phyloP scores from a whole-genome alignment of 1,140 invertebrate genomes.

The Bombus waltoni region DNA sequence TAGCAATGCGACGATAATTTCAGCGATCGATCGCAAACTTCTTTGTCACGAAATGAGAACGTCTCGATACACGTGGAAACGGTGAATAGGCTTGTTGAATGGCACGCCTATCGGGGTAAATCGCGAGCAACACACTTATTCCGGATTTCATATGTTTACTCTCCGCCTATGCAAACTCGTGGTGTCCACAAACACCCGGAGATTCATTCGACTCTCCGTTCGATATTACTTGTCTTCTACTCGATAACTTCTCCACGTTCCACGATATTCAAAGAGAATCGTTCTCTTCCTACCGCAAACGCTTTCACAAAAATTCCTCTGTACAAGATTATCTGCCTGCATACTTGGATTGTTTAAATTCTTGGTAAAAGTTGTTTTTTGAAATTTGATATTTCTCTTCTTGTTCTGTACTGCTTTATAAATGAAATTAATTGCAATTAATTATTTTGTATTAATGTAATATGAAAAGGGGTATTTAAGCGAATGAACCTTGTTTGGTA shows the following conservation, averaged over 20 bases:
- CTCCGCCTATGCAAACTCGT: constrained; percentile 14
- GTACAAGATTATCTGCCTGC: neutral
- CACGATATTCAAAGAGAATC: neutral
- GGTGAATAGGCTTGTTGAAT: constrained; percentile 11
- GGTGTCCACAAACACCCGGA: constrained; percentile 10
- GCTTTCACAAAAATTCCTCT: neutral
- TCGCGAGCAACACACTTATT: constrained; percentile 33
- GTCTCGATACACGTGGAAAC: neutral
- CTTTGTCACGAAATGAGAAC: constrained; percentile 5
- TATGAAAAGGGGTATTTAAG: neutral
- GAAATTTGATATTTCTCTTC: neutral
- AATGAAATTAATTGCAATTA: neutral
- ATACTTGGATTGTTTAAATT: neutral
- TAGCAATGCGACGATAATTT: neutral
- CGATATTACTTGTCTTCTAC: constrained; percentile 9
- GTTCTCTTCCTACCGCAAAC: neutral
- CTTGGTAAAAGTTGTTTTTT: neutral
- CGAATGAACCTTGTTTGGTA: neutral
- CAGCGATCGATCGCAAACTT: neutral
- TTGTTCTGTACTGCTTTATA: neutral
- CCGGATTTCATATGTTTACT: constrained; percentile 41
- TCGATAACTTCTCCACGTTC: neutral
- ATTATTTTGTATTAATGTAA: neutral
- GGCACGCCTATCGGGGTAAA: constrained; percentile 16
- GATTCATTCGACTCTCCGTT: neutral